Base-by-base conservation (phyloP, 2,888 invertebrate species). In the Parnassius mnemosyne region DNA sequence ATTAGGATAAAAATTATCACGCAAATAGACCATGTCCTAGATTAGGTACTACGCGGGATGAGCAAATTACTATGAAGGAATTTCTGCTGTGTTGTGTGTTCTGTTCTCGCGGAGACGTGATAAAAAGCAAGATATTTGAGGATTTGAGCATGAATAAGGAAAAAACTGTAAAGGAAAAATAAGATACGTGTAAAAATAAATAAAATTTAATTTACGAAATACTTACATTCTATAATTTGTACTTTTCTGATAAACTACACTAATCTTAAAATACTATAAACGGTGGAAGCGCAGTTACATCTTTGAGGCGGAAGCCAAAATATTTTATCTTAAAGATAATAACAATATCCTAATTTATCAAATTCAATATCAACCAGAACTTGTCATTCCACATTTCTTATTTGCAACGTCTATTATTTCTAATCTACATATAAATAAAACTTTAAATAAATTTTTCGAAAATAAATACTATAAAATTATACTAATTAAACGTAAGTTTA, bases 181-280 rank as follows among this genome's bases (percentile, higher is more conserved):
- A 51, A 42, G 13, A 34, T 51, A 47, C 41, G 7, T 10, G 16
- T 43, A 43, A 10, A 34, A 51, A 51, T 60, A 60, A 55, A 60
- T 55, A 50, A 50, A 50, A 9, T 20, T 60, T 16, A 55, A 51
- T 51, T 55, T 60, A 34, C 5, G 12, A 55, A 47, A 51, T 55
- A 9, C 49, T 60, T 53, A 53, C 12, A 43, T 60, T 49, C 50
- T 60, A 60, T 49, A 34, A 44, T 60, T 60, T 60, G 60, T 60
- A 60, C 60, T 60, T 60, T 60, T 44, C 50, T 55, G 34, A 51
- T 60, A 60, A 55, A 43, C 41, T 20, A 11, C 10, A 49, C 12
- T 49, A 49, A 12, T 11, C 46, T 12, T 49, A 49, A 49, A 49
- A 49, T 49, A 49, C 13, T 13, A 12, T 49, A 3, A 49, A 12